A percentile compares a stretch with the other conserved stretches of the same genome.
phyloP scores from a whole-genome alignment of 2,888 invertebrate genomes.

The Chloroclystis v-ata region DNA sequence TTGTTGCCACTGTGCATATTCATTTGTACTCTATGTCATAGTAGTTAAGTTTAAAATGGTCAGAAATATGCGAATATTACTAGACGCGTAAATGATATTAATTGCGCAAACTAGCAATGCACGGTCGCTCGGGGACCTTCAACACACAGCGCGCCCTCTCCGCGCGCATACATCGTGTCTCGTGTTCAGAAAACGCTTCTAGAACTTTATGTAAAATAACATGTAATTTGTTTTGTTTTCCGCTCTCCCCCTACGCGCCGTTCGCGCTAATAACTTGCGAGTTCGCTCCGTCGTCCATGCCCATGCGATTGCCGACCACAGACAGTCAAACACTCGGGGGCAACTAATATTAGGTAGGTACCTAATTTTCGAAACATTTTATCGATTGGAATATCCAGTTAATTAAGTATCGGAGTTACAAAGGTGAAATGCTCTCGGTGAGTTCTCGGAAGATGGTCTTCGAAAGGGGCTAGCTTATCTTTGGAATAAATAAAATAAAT shows the following conservation, averaged over 20 bases:
- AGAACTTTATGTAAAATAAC: too few relatives aligned
- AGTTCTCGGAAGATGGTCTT: too few relatives aligned
- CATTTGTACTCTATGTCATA: conserved; percentile 6
- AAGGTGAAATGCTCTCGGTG: too few relatives aligned
- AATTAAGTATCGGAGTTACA: too few relatives aligned
- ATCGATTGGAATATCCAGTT: conserved; percentile 2
- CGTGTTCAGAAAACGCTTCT: too few relatives aligned
- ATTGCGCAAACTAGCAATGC: conserved; percentile 19
- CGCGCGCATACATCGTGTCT: too few relatives aligned
- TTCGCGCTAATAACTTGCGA: conserved; percentile 22
- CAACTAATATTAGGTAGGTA: conserved; percentile 11
- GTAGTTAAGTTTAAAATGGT: conserved; percentile 10
- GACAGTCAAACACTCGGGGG: conserved; percentile 11
- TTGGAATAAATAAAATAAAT: too few relatives aligned
- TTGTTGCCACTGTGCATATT: background rate
- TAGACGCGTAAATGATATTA: conserved; percentile 14
- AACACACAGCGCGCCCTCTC: too few relatives aligned
- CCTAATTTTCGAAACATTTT: conserved; percentile 5
- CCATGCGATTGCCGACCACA: conserved; percentile 6
- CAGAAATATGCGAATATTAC: conserved; percentile 4
- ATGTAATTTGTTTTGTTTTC: too few relatives aligned
- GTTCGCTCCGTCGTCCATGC: conserved; percentile 23
- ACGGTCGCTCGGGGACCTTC: conserved; percentile 14
- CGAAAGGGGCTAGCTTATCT: too few relatives aligned
- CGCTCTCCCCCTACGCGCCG: too few relatives aligned